These are phyloP conservation scores for Benthosema pterotum DNA, from an alignment of 2,797 vertebrate genomes.

Conservation along the genomic window DNA sequence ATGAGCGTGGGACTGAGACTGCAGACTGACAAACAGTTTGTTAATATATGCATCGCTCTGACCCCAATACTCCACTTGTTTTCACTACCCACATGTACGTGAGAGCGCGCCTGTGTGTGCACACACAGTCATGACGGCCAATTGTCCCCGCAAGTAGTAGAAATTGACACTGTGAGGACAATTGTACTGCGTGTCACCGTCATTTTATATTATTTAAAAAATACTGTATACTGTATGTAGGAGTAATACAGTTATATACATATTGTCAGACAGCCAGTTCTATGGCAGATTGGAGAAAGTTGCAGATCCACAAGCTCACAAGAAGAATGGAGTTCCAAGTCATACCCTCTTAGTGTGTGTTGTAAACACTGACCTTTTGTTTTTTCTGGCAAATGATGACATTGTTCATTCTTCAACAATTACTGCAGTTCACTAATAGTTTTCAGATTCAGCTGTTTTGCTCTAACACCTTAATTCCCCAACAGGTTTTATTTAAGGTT, in stretches of 20 bases:
- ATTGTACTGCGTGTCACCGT: background rate
- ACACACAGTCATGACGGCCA: too few species aligned
- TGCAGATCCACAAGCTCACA: too few species aligned
- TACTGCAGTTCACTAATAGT: background rate
- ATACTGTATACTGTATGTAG: too few species aligned
- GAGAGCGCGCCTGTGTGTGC: background rate
- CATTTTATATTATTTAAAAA: too few species aligned
- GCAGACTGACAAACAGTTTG: slow-evolving; percentile 8
- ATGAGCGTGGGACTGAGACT: slow-evolving; percentile 20
- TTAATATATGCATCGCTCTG: slow-evolving; percentile 15
- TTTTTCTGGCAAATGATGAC: background rate
- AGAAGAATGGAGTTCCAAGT: too few species aligned
- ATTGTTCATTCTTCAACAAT: background rate
- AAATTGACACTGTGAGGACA: too few species aligned
- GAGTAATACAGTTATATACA: too few species aligned
- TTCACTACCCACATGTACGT: slow-evolving; percentile 1
- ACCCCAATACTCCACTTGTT: slow-evolving; percentile 37
- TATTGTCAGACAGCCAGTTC: too few species aligned
- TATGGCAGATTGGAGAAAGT: too few species aligned
- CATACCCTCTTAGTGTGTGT: slow-evolving; percentile 15
- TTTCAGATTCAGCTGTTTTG: background rate
- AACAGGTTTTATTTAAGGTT: too few species aligned
- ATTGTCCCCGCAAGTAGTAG: too few species aligned
- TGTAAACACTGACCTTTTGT: background rate
- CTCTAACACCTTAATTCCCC: too few species aligned